These are phyloP conservation scores for Zaprionus taronus DNA, from an alignment of 1,140 invertebrate genomes.

Conservation along the genomic window DNA sequence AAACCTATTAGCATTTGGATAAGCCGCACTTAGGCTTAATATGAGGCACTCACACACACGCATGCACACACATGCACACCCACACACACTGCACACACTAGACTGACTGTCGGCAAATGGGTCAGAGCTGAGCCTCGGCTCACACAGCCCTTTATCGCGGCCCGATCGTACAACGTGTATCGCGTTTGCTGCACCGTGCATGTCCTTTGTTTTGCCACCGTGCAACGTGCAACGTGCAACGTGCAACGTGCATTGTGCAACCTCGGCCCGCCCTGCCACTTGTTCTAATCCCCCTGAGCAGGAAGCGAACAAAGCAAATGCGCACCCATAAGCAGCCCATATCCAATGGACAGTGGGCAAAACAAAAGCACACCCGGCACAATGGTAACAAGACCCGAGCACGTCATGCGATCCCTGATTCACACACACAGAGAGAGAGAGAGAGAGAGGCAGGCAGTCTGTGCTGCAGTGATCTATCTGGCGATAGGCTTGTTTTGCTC, in stretches of 20 bases:
- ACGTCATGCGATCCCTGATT: conserved; percentile 39
- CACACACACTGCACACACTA: conserved; percentile 27
- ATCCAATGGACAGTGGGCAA: conserved; percentile 13
- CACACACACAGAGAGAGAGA: neutral
- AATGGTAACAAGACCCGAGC: conserved; percentile 41
- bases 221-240: conserved; percentile 25
- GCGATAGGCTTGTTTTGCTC: conserved; percentile 20
- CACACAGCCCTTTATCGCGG: conserved; percentile 63
- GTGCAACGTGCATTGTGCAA: conserved; percentile 71
- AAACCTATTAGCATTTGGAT: conserved; percentile 74
- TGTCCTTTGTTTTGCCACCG: conserved; percentile 64
- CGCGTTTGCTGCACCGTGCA: conserved; percentile 24
- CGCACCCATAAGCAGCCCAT: neutral
- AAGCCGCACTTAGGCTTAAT: conserved; percentile 71
- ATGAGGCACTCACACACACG: neutral
- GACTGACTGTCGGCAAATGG: conserved; percentile 55
- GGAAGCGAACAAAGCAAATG: neutral
- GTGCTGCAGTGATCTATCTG: conserved; percentile 27
- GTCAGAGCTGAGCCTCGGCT: conserved; percentile 21
- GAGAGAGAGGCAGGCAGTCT: neutral
- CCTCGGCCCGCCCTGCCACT: conserved; percentile 50
- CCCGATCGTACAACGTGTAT: conserved; percentile 57
- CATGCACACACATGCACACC: neutral
- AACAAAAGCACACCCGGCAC: conserved; percentile 76
- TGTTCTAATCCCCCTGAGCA: conserved; percentile 56